Evolutionary conservation across 2,113 vertebrate species (phyloP).

Genomic region (Progne subis): DNA sequence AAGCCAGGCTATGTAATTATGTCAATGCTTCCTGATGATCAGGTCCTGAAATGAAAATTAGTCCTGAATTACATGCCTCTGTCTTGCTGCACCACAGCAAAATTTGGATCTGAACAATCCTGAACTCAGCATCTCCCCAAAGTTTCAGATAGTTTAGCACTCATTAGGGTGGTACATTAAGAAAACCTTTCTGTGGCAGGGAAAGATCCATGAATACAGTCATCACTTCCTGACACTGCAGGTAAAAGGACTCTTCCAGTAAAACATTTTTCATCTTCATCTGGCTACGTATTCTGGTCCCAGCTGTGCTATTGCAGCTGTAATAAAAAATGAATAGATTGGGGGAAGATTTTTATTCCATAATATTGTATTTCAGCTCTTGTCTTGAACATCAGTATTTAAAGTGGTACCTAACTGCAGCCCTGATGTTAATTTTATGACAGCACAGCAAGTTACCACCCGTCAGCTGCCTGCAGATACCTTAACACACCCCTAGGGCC

Average conservation of each 20-base stretch:
- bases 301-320: slow-evolving; percentile 28
- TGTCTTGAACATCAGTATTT: not conserved
- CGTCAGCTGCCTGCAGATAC: not conserved
- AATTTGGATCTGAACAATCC: not conserved
- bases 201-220: not conserved
- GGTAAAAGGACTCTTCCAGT: slow-evolving; percentile 15
- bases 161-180: not conserved
- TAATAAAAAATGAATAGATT: slow-evolving; percentile 17
- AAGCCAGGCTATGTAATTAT: not conserved
- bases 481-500: not conserved
- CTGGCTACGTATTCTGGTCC: slow-evolving; percentile 6
- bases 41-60: not conserved
- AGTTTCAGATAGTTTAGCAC: not conserved
- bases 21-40: not conserved
- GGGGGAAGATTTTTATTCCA: slow-evolving; percentile 6
- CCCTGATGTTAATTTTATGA: not conserved
- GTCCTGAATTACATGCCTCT: not conserved
- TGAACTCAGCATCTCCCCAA: not conserved
- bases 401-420: not conserved
- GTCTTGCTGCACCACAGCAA: not conserved
- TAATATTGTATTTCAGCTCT: not conserved
- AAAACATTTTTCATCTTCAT: slow-evolving; percentile 39
- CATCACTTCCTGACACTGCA: not conserved
- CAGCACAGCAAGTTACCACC: not conserved
- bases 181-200: not conserved